Conservation (phyloP, 2,888 invertebrate species). For the Rutpela maculata region DNA sequence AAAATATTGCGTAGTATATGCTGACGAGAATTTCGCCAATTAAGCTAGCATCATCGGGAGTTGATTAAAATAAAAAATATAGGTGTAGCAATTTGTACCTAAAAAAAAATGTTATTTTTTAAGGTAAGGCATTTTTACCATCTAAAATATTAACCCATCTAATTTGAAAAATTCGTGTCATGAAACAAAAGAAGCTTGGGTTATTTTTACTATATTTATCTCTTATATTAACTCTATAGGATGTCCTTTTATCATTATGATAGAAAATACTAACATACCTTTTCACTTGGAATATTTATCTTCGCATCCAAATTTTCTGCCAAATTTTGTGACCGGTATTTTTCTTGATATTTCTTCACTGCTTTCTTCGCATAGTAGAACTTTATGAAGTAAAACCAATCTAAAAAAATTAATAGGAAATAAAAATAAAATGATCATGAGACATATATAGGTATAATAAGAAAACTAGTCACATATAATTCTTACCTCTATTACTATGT, state of each 20-base stretch:
- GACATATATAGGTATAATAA: not conserved
- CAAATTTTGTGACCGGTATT: constrained; percentile 49
- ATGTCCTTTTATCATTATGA: not conserved
- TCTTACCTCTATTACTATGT: constrained; percentile 62
- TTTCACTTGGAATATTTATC: constrained; percentile 62
- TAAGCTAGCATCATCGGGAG: too few relatives aligned
- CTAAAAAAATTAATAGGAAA: constrained; percentile 51
- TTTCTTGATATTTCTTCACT: constrained; percentile 61
- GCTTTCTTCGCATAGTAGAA: constrained; percentile 61
- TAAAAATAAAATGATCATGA: not conserved
- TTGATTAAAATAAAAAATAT: too few relatives aligned
- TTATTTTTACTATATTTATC: too few relatives aligned
- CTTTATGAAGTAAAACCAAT: constrained; percentile 67
- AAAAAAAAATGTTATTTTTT: too few relatives aligned
- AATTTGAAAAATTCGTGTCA: too few relatives aligned
- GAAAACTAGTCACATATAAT: not conserved
- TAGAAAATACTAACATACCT: constrained; percentile 59
- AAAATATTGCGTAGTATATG: too few relatives aligned
- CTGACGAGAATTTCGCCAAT: too few relatives aligned
- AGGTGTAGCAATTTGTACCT: too few relatives aligned
- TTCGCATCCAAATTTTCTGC: constrained; percentile 58
- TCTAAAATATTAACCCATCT: too few relatives aligned
- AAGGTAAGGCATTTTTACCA: too few relatives aligned
- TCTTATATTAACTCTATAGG: not conserved
- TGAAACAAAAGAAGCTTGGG: too few relatives aligned